Percentiles rank a stretch among this genome's conserved stretches.
phyloP scores from a whole-genome alignment of 2,113 vertebrate genomes.

The Eupsittula cactorum region DNA sequence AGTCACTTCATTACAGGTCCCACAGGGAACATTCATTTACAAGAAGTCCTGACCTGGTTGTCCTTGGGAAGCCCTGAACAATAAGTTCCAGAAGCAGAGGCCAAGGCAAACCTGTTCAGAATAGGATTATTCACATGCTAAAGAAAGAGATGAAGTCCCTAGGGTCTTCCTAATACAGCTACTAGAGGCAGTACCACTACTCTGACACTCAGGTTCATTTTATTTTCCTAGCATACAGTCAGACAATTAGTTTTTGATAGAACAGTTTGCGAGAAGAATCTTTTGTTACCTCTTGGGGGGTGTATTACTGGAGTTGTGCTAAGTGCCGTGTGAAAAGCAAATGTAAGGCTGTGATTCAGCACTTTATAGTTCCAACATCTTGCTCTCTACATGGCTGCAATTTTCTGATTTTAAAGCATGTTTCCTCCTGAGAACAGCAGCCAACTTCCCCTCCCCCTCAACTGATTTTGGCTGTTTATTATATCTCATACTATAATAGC shows the following conservation, averaged over 20 bases:
- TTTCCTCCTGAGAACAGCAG: background rate
- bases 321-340: conserved; percentile 4
- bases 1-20: conserved; percentile 57
- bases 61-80: conserved; percentile 71
- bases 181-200: conserved; percentile 18
- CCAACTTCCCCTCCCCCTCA: background rate
- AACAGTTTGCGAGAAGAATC: conserved; percentile 48
- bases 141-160: conserved; percentile 31
- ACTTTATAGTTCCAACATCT: background rate
- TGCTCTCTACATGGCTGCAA: background rate
- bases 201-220: conserved; percentile 8
- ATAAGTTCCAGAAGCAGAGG: conserved; percentile 28
- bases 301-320: background rate
- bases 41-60: conserved; percentile 35
- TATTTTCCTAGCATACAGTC: conserved; percentile 49
- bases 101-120: conserved; percentile 49
- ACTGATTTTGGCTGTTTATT: conserved; percentile 55
- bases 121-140: conserved; percentile 23
- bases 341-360: background rate
- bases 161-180: conserved; percentile 48
- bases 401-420: conserved; percentile 54
- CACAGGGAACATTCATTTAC: conserved; percentile 60
- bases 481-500: background rate
- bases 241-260: conserved; percentile 60
- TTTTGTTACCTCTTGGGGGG: conserved; percentile 46